Percentiles rank a stretch among this genome's conserved stretches.
phyloP scores from a whole-genome alignment of 2,888 invertebrate genomes.

The Hypena proboscidalis region DNA sequence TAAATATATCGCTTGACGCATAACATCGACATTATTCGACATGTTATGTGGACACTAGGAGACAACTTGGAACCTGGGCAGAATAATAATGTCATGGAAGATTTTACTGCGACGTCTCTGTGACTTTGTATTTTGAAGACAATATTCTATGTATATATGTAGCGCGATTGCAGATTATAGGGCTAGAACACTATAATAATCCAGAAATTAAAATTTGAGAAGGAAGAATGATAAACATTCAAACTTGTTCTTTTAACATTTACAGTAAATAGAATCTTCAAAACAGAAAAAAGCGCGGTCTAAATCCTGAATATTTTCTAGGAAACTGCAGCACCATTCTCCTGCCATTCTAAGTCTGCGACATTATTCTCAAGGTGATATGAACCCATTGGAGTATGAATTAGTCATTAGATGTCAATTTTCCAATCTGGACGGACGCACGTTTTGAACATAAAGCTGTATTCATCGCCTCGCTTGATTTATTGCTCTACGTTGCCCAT shows the following conservation, averaged over 20 bases:
- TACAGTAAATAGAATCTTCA: no score
- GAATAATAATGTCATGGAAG: constrained; percentile 21
- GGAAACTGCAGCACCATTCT: no score
- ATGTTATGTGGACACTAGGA: constrained; percentile 34
- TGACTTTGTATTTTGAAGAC: not conserved
- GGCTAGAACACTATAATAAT: no score
- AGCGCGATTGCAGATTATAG: no score
- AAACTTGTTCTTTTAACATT: no score
- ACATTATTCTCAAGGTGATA: not conserved
- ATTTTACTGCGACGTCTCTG: constrained; percentile 2
- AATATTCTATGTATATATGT: no score
- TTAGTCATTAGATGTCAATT: constrained; percentile 44
- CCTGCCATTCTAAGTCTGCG: not conserved
- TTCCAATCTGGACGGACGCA: constrained; percentile 54
- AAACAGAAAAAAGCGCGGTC: no score
- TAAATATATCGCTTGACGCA: constrained; percentile 64
- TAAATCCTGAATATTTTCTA: no score
- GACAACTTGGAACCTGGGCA: constrained; percentile 3
- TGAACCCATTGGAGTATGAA: constrained; percentile 16
- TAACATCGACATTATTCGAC: constrained; percentile 19
- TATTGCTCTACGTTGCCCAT: constrained; percentile 69
- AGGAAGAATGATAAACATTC: no score
- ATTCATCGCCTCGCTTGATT: constrained; percentile 69
- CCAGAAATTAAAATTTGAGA: no score
- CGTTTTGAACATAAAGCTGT: constrained; percentile 65